Evolutionary conservation across 64 coral and sea anemone genomes (phyloP).

Genomic region (Stichodactyla helianthus): DNA sequence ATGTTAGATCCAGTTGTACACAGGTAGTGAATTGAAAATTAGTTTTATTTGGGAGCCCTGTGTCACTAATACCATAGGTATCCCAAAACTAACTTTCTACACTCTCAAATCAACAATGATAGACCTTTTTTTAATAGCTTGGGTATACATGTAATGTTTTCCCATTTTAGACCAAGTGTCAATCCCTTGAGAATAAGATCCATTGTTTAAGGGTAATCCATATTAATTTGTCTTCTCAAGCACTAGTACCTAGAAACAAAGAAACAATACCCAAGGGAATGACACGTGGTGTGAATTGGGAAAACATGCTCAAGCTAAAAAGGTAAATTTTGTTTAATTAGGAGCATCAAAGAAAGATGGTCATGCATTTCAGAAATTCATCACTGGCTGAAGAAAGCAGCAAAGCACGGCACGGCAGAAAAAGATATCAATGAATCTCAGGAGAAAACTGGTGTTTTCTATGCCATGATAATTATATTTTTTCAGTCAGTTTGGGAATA

Average conservation of each 20-base stretch:
- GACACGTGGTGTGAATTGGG: too few relatives aligned
- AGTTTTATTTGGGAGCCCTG: neutral
- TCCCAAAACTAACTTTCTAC: neutral
- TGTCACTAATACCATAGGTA: conserved; percentile 3
- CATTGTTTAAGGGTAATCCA: too few relatives aligned
- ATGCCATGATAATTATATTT: conserved; percentile 74
- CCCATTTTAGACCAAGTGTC: too few relatives aligned
- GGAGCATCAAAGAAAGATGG: conserved; percentile 91
- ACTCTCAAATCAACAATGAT: too few relatives aligned
- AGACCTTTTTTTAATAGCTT: too few relatives aligned
- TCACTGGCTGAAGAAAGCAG: conserved; percentile 81
- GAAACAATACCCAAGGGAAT: too few relatives aligned
- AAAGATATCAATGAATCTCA: conserved; percentile 25
- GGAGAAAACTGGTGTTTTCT: conserved; percentile 89
- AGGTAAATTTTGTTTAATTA: conserved; percentile 15
- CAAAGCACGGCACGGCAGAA: conserved; percentile 62
- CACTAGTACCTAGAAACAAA: too few relatives aligned
- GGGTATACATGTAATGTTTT: too few relatives aligned
- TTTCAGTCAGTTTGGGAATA: conserved; percentile 98
- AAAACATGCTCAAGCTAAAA: neutral
- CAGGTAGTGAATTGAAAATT: conserved; percentile 31
- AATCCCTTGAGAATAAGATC: too few relatives aligned
- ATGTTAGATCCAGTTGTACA: conserved; percentile 68
- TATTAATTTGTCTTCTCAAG: too few relatives aligned
- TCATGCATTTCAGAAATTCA: conserved; percentile 78